These are phyloP conservation scores for Brachyrhaphis roseni DNA, from an alignment of 2,797 vertebrate genomes.

Conservation along the genomic window DNA sequence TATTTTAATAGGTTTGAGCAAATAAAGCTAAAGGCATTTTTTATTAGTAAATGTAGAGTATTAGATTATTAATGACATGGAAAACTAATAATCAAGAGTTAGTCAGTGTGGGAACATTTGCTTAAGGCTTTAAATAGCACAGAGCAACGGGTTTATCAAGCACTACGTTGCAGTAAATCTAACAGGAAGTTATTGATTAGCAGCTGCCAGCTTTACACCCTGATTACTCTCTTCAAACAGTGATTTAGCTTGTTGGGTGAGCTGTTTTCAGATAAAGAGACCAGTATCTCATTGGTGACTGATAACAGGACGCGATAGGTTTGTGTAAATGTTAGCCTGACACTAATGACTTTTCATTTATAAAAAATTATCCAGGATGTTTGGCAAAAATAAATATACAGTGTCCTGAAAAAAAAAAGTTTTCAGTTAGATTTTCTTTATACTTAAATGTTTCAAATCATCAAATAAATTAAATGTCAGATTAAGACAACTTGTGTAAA, in stretches of 20 bases:
- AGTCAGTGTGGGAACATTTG: background rate
- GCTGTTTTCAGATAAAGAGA: slow-evolving; percentile 60
- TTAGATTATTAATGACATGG: background rate
- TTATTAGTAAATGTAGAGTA: background rate
- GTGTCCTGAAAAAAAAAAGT: background rate
- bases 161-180: slow-evolving; percentile 45
- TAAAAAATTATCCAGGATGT: background rate
- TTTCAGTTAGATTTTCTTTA: background rate
- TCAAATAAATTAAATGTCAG: background rate
- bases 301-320: slow-evolving; percentile 53
- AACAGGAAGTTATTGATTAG: slow-evolving; percentile 53
- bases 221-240: background rate
- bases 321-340: slow-evolving; percentile 59
- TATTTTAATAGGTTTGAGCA: background rate
- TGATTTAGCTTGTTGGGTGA: slow-evolving; percentile 16
- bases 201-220: slow-evolving; percentile 17
- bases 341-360: background rate
- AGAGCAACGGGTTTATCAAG: slow-evolving; percentile 35
- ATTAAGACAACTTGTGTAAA: background rate
- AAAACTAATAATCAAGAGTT: background rate
- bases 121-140: slow-evolving; percentile 36
- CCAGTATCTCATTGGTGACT: slow-evolving; percentile 41
- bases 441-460: background rate
- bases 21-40: background rate
- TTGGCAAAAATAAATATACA: background rate